Base-by-base conservation (phyloP, 2,888 invertebrate species). In the Pristionchus exspectatus region DNA sequence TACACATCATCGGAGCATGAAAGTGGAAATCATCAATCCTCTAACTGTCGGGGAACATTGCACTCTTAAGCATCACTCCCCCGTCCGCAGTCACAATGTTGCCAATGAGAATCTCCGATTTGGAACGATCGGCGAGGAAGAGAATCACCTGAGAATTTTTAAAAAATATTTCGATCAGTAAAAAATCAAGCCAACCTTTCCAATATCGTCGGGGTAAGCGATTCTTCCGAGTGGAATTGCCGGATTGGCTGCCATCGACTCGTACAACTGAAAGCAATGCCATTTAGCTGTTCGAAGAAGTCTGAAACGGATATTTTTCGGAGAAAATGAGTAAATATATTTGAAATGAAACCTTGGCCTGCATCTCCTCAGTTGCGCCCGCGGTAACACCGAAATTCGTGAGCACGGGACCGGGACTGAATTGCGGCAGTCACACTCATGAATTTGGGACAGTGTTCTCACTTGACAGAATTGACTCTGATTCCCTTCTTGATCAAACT, bases 401-500 rank as follows among this genome's bases (percentile, higher is more conserved):
- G 24, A 77, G 21, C 10, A 38, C 44, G 1, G 44, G 44, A 10
- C 33, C 33, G 24, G 74, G 38, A 44, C 44, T 77, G 24, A 14
- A 69, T 24, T 69, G 12, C 12, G 2, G 3, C 59, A 59, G 12
- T 59, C 12, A 21, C 12, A 59, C 16, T 21, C n/a, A n/a, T n/a
- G n/a, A 59, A 3, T 59, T 3, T 12, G 59, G 12, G 12, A 21
- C 21, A 3, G 18, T 9, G 12, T 3, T 27, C 69, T 69, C 9
- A 77, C 74, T 77, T 77, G 24, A 77, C 74, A 3, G 74, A 38
- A 12, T 77, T 77, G 7, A 77, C 74, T 44, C 74, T 77, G 74
- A 77, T 77, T 77, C 74, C 74, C 44, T 44, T 77, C 44, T 77
- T 38, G 74, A 77, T 77, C 74, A 77, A 24, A 44, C 24, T 77